Evolutionary conservation across 1,140 invertebrate genomes (phyloP).

Genomic region (Scaptomyza hsui): DNA sequence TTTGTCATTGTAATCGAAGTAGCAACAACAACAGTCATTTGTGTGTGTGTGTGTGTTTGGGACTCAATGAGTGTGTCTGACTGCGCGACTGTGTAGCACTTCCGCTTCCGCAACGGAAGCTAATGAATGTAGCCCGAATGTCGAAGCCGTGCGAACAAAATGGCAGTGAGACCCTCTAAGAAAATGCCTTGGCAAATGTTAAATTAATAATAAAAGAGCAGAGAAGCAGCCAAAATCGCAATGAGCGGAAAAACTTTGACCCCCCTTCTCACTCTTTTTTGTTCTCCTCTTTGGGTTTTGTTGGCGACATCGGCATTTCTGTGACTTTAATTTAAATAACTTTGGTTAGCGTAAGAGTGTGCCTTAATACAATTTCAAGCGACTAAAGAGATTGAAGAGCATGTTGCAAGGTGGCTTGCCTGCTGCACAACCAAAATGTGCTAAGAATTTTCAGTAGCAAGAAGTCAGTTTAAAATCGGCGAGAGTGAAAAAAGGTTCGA

Average conservation of each 20-base stretch:
- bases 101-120: conserved; percentile 67
- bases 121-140: conserved; percentile 64
- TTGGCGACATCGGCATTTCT: conserved; percentile 36
- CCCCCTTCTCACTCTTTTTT: background rate
- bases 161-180: conserved; percentile 47
- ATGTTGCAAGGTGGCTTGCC: conserved; percentile 41
- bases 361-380: conserved; percentile 47
- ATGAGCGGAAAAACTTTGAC: conserved; percentile 41
- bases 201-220: conserved; percentile 58
- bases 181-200: conserved; percentile 61
- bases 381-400: conserved; percentile 16
- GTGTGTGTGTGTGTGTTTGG: conserved; percentile 23
- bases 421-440: conserved; percentile 36
- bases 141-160: conserved; percentile 37
- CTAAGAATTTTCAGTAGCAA: conserved; percentile 29
- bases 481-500: conserved; percentile 24
- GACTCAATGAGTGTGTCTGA: conserved; percentile 58
- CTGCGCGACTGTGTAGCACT: conserved; percentile 67
- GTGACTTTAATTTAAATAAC: conserved; percentile 64
- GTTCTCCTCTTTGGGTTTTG: background rate
- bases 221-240: conserved; percentile 26
- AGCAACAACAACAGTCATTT: conserved; percentile 3
- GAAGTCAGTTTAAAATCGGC: conserved; percentile 34
- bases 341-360: conserved; percentile 45
- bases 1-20: conserved; percentile 40